Evolutionary conservation across 2,113 vertebrate species (phyloP), one percentile per base, ranked within the genome.

Genomic region (Rhinogobius similis): DNA sequence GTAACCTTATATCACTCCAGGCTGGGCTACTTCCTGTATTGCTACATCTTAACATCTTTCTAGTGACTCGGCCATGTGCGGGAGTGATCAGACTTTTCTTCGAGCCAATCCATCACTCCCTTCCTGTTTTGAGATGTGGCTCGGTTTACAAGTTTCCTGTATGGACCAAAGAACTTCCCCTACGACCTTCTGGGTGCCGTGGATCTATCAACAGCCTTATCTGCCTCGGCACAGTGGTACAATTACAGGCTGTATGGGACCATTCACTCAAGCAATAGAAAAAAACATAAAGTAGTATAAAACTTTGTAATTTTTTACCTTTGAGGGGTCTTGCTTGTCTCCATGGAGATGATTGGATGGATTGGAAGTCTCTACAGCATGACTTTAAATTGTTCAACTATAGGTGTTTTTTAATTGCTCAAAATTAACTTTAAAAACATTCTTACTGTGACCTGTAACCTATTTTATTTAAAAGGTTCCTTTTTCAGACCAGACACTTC

Each of bases 91-190:
- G 83, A 73, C 39, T 21, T 81, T 81, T 82, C 68, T 66, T 76
- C 41, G 76, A 43, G 56, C 70, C 38, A 73, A 80, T 83, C 79
- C 81, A 80, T 89, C 87, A 82, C 80, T 70, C 68, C 55, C 81
- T 88, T 91, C 89, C 87, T 92, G 87, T 85, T 79, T 85, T 76
- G 64, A 46, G 38, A 61, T 62, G 29, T 65, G 43, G 86, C 83
- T 88, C 81, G 12, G 78, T 81, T 90, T 89, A 75, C 82, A 56
- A 36, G 68, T 81, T 90, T 91, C 87, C 86, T 90, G 82, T 80
- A 72, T 82, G 24, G 63, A 62, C 84, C 74, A 64, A 38, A 78
- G 78, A 68, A 82, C 85, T 88, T 91, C 87, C 88, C 71, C 78
- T 62, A 27, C 63, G 52, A 29, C 64, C 38, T 56, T 55, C 70